Conservation (phyloP, 2,888 invertebrate genomes). For the Drosophila kanekoi region DNA sequence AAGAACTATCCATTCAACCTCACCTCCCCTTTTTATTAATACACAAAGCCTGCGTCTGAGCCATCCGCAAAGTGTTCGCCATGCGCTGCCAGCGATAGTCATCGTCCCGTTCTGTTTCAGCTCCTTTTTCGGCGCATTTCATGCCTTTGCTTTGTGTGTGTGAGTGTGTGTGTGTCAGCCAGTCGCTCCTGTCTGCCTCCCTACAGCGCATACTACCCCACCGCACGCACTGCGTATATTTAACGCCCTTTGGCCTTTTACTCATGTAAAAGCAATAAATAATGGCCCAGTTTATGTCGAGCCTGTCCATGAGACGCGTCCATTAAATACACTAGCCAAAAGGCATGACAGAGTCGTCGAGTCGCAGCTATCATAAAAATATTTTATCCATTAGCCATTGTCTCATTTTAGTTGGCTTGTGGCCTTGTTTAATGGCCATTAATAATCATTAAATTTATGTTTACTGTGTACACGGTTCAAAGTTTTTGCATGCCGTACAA, state of each 20-base stretch:
- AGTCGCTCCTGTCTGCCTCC: background rate
- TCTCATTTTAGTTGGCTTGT: constrained; percentile 49
- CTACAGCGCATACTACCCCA: background rate
- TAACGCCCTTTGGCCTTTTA: constrained; percentile 47
- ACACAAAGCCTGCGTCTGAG: constrained; percentile 45
- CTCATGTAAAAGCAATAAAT: constrained; percentile 73
- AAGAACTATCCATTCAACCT: constrained; percentile 2
- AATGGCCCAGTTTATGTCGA: constrained; percentile 67
- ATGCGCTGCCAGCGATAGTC: constrained; percentile 40
- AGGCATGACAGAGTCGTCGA: constrained; percentile 13
- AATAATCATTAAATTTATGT: constrained; percentile 79
- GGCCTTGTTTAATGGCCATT: constrained; percentile 72
- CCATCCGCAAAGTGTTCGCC: constrained; percentile 60
- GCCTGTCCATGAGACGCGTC: constrained; percentile 35
- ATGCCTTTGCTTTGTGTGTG: constrained; percentile 22
- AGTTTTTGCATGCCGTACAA: constrained; percentile 32
- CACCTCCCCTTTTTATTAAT: constrained; percentile 55
- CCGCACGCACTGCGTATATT: constrained; percentile 7
- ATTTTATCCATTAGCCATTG: constrained; percentile 76
- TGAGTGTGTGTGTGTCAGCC: constrained; percentile 5
- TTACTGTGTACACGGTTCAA: constrained; percentile 43
- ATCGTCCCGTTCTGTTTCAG: constrained; percentile 38
- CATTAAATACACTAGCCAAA: constrained; percentile 41
- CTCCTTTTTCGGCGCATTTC: constrained; percentile 37
- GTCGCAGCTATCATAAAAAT: constrained; percentile 64